phyloP scores from a whole-genome alignment of 2,113 vertebrate genomes.

The Rhadina sibilatrix region DNA sequence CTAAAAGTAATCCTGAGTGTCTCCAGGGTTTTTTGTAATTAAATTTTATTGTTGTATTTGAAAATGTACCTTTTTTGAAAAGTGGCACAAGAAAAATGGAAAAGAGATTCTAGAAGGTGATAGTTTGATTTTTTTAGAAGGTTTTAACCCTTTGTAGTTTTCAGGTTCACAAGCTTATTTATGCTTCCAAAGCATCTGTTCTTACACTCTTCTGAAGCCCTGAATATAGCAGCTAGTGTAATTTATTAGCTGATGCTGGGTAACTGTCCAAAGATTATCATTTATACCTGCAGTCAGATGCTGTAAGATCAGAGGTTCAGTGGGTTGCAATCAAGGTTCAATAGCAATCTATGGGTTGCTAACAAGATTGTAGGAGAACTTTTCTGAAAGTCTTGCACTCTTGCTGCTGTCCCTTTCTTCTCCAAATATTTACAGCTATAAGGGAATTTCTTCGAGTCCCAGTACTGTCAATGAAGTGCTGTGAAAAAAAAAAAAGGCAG shows the following conservation, averaged over 20 bases:
- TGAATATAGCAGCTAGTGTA: background rate
- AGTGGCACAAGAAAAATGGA: background rate
- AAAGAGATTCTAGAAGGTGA: background rate
- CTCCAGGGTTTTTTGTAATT: conserved; percentile 53
- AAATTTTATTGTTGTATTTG: conserved; percentile 56
- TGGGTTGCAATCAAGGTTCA: too few species aligned
- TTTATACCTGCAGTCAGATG: background rate
- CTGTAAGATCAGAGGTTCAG: background rate
- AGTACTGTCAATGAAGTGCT: background rate
- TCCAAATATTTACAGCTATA: background rate
- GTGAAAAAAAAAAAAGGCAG: background rate
- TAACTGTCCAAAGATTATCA: background rate
- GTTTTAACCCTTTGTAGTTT: conserved; percentile 32
- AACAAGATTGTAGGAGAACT: background rate
- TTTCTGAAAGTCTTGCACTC: background rate
- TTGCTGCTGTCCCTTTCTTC: background rate
- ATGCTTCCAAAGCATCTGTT: background rate
- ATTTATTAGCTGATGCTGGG: background rate
- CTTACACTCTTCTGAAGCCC: background rate
- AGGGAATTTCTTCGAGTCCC: background rate
- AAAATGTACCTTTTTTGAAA: conserved; percentile 41
- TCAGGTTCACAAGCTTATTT: background rate
- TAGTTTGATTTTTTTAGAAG: conserved; percentile 10
- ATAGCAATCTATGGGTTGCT: background rate
- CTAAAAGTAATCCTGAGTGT: conserved; percentile 42